These are phyloP conservation scores for Lepidurus couesii DNA, from an alignment of 1,140 invertebrate genomes.

Conservation along the genomic window DNA sequence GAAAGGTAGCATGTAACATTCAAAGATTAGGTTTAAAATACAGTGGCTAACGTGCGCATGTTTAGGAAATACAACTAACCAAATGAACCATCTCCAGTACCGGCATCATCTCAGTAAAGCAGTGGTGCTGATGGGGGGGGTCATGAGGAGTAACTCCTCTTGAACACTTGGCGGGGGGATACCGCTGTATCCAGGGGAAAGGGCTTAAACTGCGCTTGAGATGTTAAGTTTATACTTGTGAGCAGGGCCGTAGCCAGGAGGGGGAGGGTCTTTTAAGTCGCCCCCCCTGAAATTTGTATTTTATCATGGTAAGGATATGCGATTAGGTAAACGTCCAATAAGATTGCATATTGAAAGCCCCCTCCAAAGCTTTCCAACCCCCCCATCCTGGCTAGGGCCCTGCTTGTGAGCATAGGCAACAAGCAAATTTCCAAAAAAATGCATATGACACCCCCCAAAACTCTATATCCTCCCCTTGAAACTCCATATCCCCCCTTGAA, in stretches of 20 bases:
- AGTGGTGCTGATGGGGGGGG: not conserved
- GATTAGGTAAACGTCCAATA: too few species aligned
- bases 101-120: slow-evolving; percentile 4
- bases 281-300: too few species aligned
- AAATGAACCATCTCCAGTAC: not conserved
- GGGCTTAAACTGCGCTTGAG: not conserved
- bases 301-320: too few species aligned
- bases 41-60: slow-evolving; percentile 3
- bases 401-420: too few species aligned
- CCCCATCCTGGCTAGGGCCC: too few species aligned
- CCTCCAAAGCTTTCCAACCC: too few species aligned
- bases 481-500: not conserved
- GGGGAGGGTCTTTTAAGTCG: not conserved
- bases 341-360: too few species aligned
- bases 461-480: too few species aligned
- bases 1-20: slow-evolving; percentile 6
- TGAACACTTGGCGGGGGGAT: not conserved
- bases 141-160: not conserved
- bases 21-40: not conserved
- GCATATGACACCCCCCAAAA: too few species aligned
- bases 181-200: not conserved
- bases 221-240: slow-evolving; percentile 1
- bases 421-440: too few species aligned
- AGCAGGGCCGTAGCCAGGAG: not conserved
- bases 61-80: not conserved